Evolutionary conservation across 2,888 invertebrate genomes (phyloP), one percentile per base, ranked within the genome.

Genomic region (Nephrocerus scutellatus): DNA sequence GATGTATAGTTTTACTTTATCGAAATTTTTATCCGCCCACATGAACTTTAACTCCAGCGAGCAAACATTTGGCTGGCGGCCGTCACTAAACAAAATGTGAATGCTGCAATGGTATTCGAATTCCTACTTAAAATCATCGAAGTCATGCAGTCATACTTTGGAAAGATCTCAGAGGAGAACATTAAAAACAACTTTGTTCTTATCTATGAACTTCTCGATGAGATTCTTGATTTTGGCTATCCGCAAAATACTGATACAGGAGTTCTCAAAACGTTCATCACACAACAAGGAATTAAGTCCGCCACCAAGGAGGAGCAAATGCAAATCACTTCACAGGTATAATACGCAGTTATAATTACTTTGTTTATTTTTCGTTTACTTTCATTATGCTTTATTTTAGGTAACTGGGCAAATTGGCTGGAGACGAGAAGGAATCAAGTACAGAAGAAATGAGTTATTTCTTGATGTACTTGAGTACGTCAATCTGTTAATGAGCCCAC

Each of bases 161-260:
- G 97, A 40, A 98, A 99, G 73, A 91, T 99, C 49, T 95, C 96
- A 0, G 98, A 99, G 66, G 98, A 99, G 67, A 99, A 98, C 65
- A 97, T 99, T 60, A 99, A 98, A 72, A 99, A 99, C 67, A 99
- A 99, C 71, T 99, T 99, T 73, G 98, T 99, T 13, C 78, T 99
- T 16, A 99, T 99, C 57, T 99, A 99, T 64, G 98, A 99, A 71
- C 73, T 99, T 51, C 77, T 99, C 39, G 98, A 99, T 73, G 97
- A 98, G 76, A 96, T 98, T 60, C 73, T 99, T 48, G 98, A 99
- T 69, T 99, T 97, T 73, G 98, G 98, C 0, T 99, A 99, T 69
- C 98, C 98, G 0, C 98, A 99, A 72, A 99, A 98, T 69, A 97
- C 97, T 0, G 98, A 99, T 66, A 96, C 97, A 0, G 98, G 98